Conservation (phyloP, 2,797 vertebrate species). For the Chelon labrosus region DNA sequence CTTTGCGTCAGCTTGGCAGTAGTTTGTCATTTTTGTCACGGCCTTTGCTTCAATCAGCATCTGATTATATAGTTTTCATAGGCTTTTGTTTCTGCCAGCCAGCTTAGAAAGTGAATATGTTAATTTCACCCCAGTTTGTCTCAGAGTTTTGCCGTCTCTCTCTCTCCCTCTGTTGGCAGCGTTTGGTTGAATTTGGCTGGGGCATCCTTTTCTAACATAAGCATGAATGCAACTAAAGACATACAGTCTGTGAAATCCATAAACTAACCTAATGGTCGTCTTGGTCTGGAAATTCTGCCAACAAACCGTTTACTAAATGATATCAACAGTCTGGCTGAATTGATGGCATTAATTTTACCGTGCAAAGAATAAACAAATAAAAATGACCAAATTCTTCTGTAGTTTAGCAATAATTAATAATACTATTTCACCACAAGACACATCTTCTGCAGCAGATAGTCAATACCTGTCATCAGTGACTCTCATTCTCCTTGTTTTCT, state of each 20-base stretch:
- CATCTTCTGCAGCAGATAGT: too few species aligned
- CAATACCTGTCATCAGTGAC: too few species aligned
- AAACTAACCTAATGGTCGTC: neutral
- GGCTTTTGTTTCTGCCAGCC: slow-evolving; percentile 13
- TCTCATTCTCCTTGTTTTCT: neutral
- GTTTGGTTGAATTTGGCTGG: neutral
- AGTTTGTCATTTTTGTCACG: slow-evolving; percentile 30
- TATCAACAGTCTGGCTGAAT: neutral
- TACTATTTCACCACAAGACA: neutral
- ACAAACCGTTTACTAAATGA: neutral
- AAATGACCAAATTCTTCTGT: neutral
- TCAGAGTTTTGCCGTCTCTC: neutral
- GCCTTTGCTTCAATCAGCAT: slow-evolving; percentile 31
- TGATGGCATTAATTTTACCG: neutral
- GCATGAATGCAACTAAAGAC: too few species aligned
- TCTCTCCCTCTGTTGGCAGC: slow-evolving; percentile 1
- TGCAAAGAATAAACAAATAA: neutral
- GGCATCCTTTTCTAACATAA: neutral
- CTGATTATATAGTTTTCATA: slow-evolving; percentile 21
- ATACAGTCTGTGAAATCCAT: too few species aligned
- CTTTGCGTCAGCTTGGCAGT: slow-evolving; percentile 22
- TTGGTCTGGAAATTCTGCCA: too few species aligned
- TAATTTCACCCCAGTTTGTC: slow-evolving; percentile 29
- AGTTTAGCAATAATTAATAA: neutral
- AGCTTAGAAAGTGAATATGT: slow-evolving; percentile 22